phyloP scores from a whole-genome alignment of 2,113 vertebrate genomes.

The Psittacula cyanocephala region DNA sequence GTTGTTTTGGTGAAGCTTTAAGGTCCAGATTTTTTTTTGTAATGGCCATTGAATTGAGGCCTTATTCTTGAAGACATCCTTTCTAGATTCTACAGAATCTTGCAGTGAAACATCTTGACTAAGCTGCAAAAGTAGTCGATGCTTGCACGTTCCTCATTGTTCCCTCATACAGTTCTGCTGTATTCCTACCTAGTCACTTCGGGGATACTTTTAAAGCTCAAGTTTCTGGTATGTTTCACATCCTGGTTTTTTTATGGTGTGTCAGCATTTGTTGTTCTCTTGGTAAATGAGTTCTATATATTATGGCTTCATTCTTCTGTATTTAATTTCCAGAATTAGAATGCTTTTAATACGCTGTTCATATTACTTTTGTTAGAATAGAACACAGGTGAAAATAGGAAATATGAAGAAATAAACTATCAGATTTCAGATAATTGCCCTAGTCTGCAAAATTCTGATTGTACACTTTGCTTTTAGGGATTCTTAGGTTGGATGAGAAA shows the following conservation, averaged over 20 bases:
- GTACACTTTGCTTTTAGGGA: not conserved
- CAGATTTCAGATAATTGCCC: not conserved
- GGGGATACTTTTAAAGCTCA: not conserved
- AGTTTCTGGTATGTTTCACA: not conserved
- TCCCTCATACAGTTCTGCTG: not conserved
- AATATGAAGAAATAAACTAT: not conserved
- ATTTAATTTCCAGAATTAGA: not conserved
- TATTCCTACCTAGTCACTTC: not conserved
- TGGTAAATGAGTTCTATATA: not conserved
- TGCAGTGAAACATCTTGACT: not conserved
- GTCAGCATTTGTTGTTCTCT: not conserved
- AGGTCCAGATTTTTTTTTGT: not conserved
- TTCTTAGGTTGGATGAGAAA: slow-evolving; percentile 4
- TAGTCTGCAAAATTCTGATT: not conserved
- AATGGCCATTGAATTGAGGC: not conserved
- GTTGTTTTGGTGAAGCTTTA: not conserved
- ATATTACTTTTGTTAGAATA: not conserved
- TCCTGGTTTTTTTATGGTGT: not conserved
- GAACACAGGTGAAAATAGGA: not conserved
- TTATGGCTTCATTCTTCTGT: not conserved
- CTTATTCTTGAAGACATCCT: not conserved
- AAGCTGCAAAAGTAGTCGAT: not conserved
- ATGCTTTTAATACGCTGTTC: not conserved
- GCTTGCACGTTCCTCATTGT: not conserved
- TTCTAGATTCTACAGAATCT: not conserved